Conservation (phyloP, 2,113 vertebrate species). For the Mystacornis crossleyi region DNA sequence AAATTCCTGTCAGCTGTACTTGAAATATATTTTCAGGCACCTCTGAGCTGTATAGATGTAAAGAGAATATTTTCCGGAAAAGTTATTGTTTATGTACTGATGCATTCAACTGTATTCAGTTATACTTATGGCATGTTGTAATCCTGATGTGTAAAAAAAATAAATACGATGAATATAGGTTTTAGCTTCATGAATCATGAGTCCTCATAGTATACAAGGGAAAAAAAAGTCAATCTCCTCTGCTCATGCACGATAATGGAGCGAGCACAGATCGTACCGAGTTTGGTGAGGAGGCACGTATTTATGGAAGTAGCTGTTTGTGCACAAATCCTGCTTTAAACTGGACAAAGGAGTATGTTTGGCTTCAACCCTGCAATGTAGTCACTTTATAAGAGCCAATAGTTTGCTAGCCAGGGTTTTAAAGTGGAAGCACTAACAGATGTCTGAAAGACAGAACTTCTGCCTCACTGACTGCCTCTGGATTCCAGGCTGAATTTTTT, state of each 20-base stretch:
- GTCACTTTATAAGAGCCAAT: background rate
- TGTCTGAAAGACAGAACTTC: background rate
- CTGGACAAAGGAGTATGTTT: background rate
- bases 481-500: background rate
- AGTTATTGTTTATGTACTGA: background rate
- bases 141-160: background rate
- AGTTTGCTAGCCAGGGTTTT: background rate
- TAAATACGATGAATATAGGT: background rate
- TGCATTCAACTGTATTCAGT: background rate
- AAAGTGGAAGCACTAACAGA: background rate
- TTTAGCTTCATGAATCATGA: background rate
- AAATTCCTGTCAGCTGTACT: background rate
- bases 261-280: background rate
- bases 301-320: background rate
- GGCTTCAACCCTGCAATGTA: background rate
- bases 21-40: background rate
- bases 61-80: background rate
- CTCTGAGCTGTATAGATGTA: background rate
- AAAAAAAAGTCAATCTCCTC: background rate
- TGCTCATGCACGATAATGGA: background rate
- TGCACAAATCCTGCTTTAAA: background rate
- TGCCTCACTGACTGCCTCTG: background rate
- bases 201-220: background rate
- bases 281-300: background rate
- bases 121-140: background rate